Evolutionary conservation across 2,113 vertebrate genomes (phyloP).

Genomic region (Prochilodus magdalenae): DNA sequence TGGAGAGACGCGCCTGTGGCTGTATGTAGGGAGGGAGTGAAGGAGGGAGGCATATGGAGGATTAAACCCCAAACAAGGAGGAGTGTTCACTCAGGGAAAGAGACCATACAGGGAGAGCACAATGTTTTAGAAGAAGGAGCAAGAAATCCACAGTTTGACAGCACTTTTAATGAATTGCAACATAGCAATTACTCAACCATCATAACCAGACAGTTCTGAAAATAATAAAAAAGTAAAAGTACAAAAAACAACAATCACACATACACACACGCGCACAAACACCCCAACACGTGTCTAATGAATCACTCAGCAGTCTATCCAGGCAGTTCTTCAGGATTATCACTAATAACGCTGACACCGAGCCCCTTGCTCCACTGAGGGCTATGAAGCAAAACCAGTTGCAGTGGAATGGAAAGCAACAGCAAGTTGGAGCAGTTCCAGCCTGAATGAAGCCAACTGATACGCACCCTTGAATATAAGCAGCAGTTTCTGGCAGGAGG

Average conservation of each 20-base stretch:
- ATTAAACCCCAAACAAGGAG: background rate
- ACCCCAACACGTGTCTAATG: background rate
- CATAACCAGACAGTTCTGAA: slow-evolving; percentile 40
- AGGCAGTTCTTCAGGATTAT: slow-evolving; percentile 48
- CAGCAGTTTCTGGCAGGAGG: slow-evolving; percentile 1
- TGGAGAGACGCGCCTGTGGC: background rate
- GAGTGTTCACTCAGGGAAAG: slow-evolving; percentile 29
- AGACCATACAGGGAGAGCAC: slow-evolving; percentile 60
- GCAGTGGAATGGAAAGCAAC: slow-evolving; percentile 43
- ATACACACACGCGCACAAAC: too few relatives aligned
- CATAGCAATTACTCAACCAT: slow-evolving; percentile 60
- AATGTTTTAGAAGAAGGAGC: background rate
- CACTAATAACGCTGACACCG: background rate
- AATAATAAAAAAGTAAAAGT: slow-evolving; percentile 37
- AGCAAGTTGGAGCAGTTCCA: slow-evolving; percentile 22
- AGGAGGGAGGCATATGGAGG: slow-evolving; percentile 43
- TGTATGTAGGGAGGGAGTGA: slow-evolving; percentile 22
- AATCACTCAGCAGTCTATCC: slow-evolving; percentile 8
- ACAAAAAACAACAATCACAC: slow-evolving; percentile 42
- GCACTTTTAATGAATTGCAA: slow-evolving; percentile 71
- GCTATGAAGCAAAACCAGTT: slow-evolving; percentile 11
- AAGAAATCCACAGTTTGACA: slow-evolving; percentile 40
- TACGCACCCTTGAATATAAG: slow-evolving; percentile 8
- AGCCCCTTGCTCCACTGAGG: slow-evolving; percentile 1
- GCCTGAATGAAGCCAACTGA: slow-evolving; percentile 8